phyloP scores from a whole-genome alignment of 2,113 vertebrate species.

The Melospiza georgiana region DNA sequence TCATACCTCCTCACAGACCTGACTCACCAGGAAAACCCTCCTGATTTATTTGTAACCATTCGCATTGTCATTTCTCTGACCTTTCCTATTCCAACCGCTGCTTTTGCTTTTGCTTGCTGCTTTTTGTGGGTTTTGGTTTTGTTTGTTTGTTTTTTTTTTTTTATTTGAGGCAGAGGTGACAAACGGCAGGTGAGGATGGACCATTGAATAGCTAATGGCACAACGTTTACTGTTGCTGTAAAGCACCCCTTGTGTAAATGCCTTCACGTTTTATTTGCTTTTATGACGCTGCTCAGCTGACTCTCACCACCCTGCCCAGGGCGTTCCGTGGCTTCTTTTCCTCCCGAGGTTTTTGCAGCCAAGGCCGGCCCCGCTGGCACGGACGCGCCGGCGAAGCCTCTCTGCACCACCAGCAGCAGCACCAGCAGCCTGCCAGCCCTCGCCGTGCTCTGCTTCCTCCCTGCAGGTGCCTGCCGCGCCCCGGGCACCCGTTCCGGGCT shows the following conservation, averaged over 20 bases:
- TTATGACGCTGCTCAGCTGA: background rate
- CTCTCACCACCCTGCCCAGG: background rate
- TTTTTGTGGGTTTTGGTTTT: background rate
- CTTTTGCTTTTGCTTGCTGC: constrained; percentile 30
- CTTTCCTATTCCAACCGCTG: background rate
- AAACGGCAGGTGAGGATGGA: background rate
- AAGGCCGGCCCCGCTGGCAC: background rate
- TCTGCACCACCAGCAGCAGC: background rate
- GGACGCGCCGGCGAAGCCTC: background rate
- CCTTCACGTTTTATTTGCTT: background rate
- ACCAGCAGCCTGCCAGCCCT: background rate
- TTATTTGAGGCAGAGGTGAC: background rate
- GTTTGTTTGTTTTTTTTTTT: background rate
- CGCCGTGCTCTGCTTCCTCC: constrained; percentile 38
- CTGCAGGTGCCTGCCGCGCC: background rate
- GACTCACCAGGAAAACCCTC: background rate
- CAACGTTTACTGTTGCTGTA: background rate
- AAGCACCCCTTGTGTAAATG: background rate
- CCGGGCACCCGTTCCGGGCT: background rate
- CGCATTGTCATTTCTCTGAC: background rate
- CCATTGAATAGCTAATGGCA: background rate
- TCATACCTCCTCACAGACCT: background rate
- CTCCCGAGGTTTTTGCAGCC: background rate
- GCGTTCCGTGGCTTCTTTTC: background rate
- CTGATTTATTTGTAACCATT: background rate